Percentiles rank a stretch among this genome's conserved stretches.
Conservation (phyloP, 2,113 vertebrate genomes). For the Platichthys stellatus region DNA sequence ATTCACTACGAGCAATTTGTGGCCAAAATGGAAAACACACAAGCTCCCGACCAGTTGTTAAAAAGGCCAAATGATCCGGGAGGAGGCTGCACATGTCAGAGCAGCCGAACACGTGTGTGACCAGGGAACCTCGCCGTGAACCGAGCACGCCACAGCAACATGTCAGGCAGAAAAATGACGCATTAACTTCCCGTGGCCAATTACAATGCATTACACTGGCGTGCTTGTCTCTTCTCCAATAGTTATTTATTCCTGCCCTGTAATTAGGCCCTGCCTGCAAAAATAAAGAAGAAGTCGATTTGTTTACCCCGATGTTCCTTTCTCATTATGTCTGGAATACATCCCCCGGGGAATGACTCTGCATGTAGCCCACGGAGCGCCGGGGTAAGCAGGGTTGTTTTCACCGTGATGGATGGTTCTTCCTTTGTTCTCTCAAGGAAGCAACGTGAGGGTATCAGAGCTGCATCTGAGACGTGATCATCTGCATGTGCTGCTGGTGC, state of each 20-base stretch:
- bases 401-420: constrained; percentile 59
- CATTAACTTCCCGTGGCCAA: constrained; percentile 64
- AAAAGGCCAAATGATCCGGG: background rate
- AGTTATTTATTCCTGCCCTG: constrained; percentile 75
- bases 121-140: constrained; percentile 42
- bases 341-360: constrained; percentile 65
- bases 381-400: constrained; percentile 41
- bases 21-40: background rate
- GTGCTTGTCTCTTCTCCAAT: constrained; percentile 63
- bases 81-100: constrained; percentile 14
- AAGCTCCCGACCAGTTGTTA: background rate
- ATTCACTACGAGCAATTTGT: no score
- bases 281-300: constrained; percentile 70
- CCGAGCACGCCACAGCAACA: constrained; percentile 45
- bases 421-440: constrained; percentile 60
- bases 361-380: constrained; percentile 61
- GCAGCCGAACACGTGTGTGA: constrained; percentile 34
- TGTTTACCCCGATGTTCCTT: constrained; percentile 76
- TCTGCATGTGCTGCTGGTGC: constrained; percentile 30
- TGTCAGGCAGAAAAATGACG: constrained; percentile 64
- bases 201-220: constrained; percentile 70
- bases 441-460: constrained; percentile 35
- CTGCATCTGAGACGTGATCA: constrained; percentile 23
- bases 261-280: constrained; percentile 75
- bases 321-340: constrained; percentile 76